These are phyloP conservation scores for Poeciliopsis infans DNA, from an alignment of 2,797 vertebrate species.

Conservation along the genomic window DNA sequence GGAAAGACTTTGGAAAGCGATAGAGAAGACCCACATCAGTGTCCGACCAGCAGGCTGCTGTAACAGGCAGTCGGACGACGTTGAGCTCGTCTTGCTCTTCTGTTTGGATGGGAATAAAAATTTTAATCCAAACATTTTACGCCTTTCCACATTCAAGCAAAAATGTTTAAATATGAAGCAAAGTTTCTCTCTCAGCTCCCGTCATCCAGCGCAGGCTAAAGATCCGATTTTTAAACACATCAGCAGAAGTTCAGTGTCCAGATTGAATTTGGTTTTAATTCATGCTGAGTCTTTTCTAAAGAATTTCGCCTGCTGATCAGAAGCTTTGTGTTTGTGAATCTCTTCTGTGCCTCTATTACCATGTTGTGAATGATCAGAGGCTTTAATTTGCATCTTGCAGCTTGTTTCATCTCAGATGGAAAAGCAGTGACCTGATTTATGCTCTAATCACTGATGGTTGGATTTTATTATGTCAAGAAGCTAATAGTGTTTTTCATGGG, in stretches of 20 bases:
- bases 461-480: not conserved
- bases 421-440: constrained; percentile 1
- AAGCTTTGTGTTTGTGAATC: not conserved
- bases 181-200: not conserved
- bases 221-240: not conserved
- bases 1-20: not conserved
- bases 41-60: not conserved
- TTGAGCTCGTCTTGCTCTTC: not conserved
- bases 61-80: not conserved
- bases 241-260: not conserved
- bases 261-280: not conserved
- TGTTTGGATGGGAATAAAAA: not conserved
- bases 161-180: not conserved
- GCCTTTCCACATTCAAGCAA: not conserved
- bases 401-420: not conserved
- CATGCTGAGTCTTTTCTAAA: not conserved
- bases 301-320: not conserved
- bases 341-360: constrained; percentile 1
- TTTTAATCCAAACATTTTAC: not conserved
- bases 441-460: not conserved
- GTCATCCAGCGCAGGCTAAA: not conserved
- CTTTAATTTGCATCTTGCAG: constrained; percentile 1
- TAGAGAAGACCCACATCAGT: not conserved
- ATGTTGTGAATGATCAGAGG: not conserved
- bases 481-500: not conserved